Conservation (phyloP, 2,888 invertebrate genomes). For the Andricus quercusramuli region DNA sequence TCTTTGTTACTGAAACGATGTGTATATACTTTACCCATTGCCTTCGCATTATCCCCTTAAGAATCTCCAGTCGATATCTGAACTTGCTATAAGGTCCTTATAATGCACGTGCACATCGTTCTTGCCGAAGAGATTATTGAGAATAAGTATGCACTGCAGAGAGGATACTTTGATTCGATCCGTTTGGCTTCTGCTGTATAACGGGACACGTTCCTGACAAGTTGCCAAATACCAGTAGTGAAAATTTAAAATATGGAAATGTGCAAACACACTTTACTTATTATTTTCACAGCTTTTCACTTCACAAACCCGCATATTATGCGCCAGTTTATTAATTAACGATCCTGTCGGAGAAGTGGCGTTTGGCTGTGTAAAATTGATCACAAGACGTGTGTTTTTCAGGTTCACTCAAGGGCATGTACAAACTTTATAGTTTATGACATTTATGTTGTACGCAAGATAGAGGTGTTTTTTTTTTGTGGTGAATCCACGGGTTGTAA, state of each 20-base stretch:
- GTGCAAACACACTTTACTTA: neutral
- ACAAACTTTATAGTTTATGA: neutral
- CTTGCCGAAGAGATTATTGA: constrained; percentile 28
- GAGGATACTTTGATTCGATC: constrained; percentile 38
- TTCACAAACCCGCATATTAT: too few relatives aligned
- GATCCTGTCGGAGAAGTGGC: neutral
- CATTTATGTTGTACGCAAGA: neutral
- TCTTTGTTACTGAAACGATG: constrained; percentile 2
- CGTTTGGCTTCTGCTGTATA: constrained; percentile 22
- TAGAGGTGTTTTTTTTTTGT: neutral
- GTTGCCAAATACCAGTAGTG: constrained; percentile 14
- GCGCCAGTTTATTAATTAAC: constrained; percentile 19
- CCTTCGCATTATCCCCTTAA: constrained; percentile 29
- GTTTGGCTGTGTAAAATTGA: neutral
- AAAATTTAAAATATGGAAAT: neutral
- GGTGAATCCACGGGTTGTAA: constrained; percentile 8
- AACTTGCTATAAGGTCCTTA: constrained; percentile 35
- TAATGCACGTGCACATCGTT: constrained; percentile 37
- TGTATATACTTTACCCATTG: constrained; percentile 8
- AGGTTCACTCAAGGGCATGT: neutral
- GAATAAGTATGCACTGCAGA: constrained; percentile 38
- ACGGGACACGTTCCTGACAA: constrained; percentile 25
- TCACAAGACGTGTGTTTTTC: constrained; percentile 19
- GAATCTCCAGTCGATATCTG: constrained; percentile 33
- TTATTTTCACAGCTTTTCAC: neutral